Evolutionary conservation across 2,113 vertebrate species (phyloP).

Genomic region (Furnarius figulus): DNA sequence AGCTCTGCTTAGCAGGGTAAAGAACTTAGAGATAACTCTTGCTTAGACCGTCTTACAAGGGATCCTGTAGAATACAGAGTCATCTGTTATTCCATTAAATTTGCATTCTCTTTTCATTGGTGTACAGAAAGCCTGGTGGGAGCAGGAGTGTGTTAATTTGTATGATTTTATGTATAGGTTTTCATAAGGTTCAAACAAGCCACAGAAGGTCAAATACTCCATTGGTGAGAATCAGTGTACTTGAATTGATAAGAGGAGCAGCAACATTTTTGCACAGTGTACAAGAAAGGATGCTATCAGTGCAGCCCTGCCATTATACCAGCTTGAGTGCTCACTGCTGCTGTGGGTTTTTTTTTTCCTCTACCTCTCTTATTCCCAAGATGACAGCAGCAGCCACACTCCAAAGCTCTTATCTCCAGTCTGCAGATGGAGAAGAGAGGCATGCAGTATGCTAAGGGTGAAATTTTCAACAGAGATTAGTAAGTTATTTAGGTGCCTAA

Average conservation of each 20-base stretch:
- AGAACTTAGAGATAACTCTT: neutral
- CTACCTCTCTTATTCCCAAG: neutral
- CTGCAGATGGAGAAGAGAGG: slow-evolving; percentile 13
- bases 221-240: neutral
- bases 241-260: neutral
- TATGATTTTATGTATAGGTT: neutral
- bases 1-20: neutral
- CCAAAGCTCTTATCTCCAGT: slow-evolving; percentile 34
- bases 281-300: neutral
- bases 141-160: neutral
- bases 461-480: slow-evolving; percentile 16
- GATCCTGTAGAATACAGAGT: neutral
- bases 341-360: neutral
- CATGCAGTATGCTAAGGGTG: neutral
- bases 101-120: neutral
- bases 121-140: neutral
- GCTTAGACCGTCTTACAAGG: neutral
- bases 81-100: neutral
- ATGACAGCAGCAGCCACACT: slow-evolving; percentile 14
- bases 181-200: neutral
- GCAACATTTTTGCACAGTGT: neutral
- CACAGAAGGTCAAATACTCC: neutral
- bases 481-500: slow-evolving; percentile 17
- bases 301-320: neutral
- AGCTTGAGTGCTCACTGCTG: neutral